phyloP scores from a whole-genome alignment of 92 coral and sea anemone genomes.

The Umimayanthus kanabou region DNA sequence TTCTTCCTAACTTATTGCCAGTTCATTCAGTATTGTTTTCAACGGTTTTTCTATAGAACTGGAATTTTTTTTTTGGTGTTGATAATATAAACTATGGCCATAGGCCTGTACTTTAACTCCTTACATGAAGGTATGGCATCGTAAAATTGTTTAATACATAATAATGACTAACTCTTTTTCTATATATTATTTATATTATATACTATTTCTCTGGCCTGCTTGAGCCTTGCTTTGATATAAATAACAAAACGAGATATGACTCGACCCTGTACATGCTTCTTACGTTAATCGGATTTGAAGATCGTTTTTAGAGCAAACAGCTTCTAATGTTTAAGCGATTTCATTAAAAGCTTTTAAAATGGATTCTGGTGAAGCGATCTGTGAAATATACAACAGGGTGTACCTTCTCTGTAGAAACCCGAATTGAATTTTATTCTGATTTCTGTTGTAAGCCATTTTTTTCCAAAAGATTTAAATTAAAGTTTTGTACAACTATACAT shows the following conservation, averaged over 20 bases:
- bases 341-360: conserved; percentile 1
- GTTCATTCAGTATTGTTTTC: neutral
- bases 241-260: conserved; percentile 32
- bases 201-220: conserved; percentile 27
- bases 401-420: conserved; percentile 12
- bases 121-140: conserved; percentile 80
- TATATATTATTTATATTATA: conserved; percentile 38
- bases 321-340: neutral
- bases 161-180: conserved; percentile 39
- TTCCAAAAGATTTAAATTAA: conserved; percentile 25
- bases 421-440: conserved; percentile 14
- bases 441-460: conserved; percentile 6
- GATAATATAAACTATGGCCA: conserved; percentile 59
- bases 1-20: conserved; percentile 19
- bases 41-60: neutral
- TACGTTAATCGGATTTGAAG: conserved; percentile 17
- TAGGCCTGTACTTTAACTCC: conserved; percentile 88
- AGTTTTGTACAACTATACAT: conserved; percentile 29
- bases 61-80: neutral
- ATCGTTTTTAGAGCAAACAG: conserved; percentile 2
- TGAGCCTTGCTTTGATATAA: conserved; percentile 40
- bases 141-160: conserved; percentile 39
- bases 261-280: conserved; percentile 6
- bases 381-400: conserved; percentile 39
- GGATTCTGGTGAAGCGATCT: neutral